A percentile compares a stretch with the other conserved stretches of the same genome.
These are phyloP conservation scores for Whitmania pigra DNA, from an alignment of 1,140 invertebrate species.

Conservation along the genomic window DNA sequence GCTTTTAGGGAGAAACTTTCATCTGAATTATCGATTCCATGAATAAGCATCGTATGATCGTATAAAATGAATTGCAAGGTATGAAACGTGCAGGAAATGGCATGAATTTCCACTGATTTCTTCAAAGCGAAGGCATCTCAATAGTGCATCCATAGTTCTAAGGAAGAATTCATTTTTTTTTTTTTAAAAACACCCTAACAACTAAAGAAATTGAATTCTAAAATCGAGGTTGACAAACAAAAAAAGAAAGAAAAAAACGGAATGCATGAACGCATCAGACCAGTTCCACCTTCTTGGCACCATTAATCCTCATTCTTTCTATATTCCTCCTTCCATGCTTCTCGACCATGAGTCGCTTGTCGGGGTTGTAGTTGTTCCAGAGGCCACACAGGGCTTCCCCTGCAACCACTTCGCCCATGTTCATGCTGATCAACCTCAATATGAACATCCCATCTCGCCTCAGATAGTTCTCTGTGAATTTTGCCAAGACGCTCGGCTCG, in stretches of 20 bases:
- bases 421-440: constrained; percentile 26
- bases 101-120: background rate
- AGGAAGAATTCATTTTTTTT: background rate
- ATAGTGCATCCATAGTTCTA: background rate
- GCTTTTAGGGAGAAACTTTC: no score
- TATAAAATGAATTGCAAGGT: no score
- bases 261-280: background rate
- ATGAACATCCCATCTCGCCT: constrained; percentile 29
- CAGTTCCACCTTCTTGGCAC: constrained; percentile 16
- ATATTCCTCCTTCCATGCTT: constrained; percentile 14
- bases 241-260: no score
- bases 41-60: no score
- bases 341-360: constrained; percentile 23
- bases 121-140: background rate
- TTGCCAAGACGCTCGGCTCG: constrained; percentile 22
- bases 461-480: constrained; percentile 26
- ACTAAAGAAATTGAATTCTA: background rate
- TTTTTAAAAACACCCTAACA: background rate
- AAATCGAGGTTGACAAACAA: background rate
- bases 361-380: constrained; percentile 27
- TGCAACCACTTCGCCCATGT: constrained; percentile 27
- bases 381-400: constrained; percentile 25
- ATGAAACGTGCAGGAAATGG: background rate
- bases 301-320: constrained; percentile 9
- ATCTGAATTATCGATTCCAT: no score